Percentiles rank a stretch among this genome's conserved stretches.
phyloP scores from a whole-genome alignment of 2,113 vertebrate species.

The Cheirogaleus medius region DNA sequence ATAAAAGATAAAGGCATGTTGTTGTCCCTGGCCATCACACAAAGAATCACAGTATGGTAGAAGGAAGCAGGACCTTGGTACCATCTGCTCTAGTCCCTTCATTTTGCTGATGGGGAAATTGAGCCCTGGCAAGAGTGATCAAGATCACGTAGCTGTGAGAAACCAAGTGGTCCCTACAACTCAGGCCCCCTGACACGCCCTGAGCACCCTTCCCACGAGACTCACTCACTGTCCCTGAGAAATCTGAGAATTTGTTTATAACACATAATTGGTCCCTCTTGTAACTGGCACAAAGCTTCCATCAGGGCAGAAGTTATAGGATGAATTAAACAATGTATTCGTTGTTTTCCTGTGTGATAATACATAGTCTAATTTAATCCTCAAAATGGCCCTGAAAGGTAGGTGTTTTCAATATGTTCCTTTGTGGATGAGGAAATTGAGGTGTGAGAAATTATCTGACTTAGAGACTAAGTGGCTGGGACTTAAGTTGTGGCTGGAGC shows the following conservation, averaged over 20 bases:
- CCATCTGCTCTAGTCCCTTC: not conserved
- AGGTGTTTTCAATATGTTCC: not conserved
- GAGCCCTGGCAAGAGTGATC: not conserved
- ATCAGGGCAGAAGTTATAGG: not conserved
- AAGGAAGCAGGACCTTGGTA: not conserved
- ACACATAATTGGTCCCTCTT: not conserved
- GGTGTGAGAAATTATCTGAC: not conserved
- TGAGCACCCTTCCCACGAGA: not conserved
- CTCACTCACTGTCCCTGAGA: not conserved
- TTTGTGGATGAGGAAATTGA: not conserved
- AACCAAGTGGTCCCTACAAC: not conserved
- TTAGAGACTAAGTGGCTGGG: not conserved
- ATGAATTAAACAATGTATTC: not conserved
- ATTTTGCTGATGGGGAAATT: not conserved
- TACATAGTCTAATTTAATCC: not conserved
- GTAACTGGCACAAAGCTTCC: not conserved
- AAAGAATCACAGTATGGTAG: not conserved
- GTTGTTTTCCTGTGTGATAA: not conserved
- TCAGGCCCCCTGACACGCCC: fast-evolving
- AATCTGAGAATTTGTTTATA: not conserved
- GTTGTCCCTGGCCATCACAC: fast-evolving
- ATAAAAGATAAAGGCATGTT: not conserved
- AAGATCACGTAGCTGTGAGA: not conserved
- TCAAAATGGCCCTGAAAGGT: not conserved
- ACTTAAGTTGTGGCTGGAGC: not conserved